Evolutionary conservation across 2,797 vertebrate species (phyloP), one percentile per base, ranked within the genome.

Genomic region (Lacerta agilis): DNA sequence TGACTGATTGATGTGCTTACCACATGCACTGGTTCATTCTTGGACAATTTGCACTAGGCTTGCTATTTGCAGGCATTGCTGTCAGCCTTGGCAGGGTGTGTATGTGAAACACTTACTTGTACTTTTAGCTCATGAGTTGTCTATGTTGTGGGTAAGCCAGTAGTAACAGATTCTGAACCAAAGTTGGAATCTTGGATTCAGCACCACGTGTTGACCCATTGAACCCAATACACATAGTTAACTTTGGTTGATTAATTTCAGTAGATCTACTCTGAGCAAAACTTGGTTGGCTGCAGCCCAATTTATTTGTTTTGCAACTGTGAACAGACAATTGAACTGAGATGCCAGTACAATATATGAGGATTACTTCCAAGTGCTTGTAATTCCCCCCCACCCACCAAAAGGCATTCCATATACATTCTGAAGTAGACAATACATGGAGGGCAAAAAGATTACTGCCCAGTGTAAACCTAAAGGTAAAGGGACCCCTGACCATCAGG

Each of bases 381-480:
- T 45, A 82, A 81, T 20, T 75, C 41, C 41, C 41, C 3, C 6
- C 41, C 41, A 43, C 41, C 41, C 41, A 1, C 41, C 41, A 43
- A 45, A 90, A 91, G 76, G 80, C 41, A 55, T 91, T 87, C 11
- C 79, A 78, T 92, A 86, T 82, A 18, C 5, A 45, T 94, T 94
- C 92, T 8, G 1, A 8, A 27, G n/a, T 82, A 27, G 71, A 69
- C 43, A 86, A 80, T 89, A 91, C 93, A 86, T 17, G 41, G 25
- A 43, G 86, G 67, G 69, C 6, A 58, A 64, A 75, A 58, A 36
- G 25, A 81, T 78, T 91, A 81, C 7, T 91, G 33, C 90, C 94
- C 79, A 87, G 27, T 27, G 61, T 92, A 76, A 55, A 92, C 81
- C 49, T n/a, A n/a, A n/a, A n/a, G n/a, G n/a, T n/a, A n/a, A n/a